phyloP scores from a whole-genome alignment of 2,797 vertebrate genomes.

The Periophthalmus magnuspinnatus region DNA sequence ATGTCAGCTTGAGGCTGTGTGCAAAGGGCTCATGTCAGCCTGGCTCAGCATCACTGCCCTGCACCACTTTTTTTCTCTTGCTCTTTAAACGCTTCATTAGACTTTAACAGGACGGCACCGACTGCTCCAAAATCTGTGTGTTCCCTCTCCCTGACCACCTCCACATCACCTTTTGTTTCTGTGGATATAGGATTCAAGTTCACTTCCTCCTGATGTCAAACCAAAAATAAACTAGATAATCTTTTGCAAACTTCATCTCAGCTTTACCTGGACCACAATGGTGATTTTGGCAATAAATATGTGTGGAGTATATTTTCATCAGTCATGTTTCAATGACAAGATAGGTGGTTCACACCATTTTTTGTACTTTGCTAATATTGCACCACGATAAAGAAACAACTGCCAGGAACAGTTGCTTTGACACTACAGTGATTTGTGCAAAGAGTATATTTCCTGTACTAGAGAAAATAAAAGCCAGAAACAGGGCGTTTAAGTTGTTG shows the following conservation, averaged over 20 bases:
- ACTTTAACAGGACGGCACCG: conserved; percentile 69
- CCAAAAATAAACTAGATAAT: background rate
- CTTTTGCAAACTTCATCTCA: background rate
- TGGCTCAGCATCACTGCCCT: conserved; percentile 71
- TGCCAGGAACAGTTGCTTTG: too few species aligned
- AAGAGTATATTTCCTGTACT: background rate
- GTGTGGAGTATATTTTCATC: background rate
- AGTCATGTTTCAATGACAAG: background rate
- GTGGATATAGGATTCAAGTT: conserved; percentile 6
- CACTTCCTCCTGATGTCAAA: background rate
- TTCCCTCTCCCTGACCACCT: conserved; percentile 28
- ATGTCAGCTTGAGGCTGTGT: conserved; percentile 60
- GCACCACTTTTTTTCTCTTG: conserved; percentile 66
- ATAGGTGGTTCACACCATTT: background rate
- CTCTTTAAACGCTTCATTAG: conserved; percentile 74
- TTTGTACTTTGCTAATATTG: background rate
- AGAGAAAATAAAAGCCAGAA: background rate
- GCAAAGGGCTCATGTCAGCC: conserved; percentile 72
- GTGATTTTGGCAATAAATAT: background rate
- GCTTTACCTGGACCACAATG: background rate
- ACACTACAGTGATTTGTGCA: too few species aligned
- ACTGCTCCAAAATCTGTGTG: conserved; percentile 46
- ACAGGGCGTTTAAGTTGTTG: background rate
- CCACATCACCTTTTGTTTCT: conserved; percentile 10
- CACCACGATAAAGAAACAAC: background rate